Evolutionary conservation across 2,888 invertebrate genomes (phyloP).

Genomic region (Gortyna flavago): DNA sequence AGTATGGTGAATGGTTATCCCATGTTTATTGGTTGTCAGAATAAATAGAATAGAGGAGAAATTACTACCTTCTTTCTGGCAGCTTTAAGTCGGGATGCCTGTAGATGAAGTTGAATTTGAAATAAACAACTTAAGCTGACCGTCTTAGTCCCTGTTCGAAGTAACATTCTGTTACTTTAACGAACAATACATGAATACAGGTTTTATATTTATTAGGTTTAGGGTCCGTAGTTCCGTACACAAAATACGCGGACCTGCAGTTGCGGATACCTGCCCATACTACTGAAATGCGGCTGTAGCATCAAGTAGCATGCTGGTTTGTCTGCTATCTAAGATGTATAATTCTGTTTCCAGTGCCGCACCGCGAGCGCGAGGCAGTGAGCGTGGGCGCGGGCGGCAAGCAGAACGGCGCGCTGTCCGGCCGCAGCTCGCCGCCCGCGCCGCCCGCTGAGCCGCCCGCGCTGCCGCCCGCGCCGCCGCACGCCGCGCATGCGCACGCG

Average conservation of each 20-base stretch:
- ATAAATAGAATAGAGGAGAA: no score
- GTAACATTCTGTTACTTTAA: background rate
- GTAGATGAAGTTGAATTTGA: background rate
- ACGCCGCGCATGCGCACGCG: conserved; percentile 22
- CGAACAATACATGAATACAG: background rate
- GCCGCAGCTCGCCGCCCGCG: conserved; percentile 22
- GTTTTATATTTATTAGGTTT: no score
- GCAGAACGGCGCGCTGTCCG: conserved; percentile 49
- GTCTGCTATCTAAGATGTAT: no score
- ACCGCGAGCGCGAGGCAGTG: conserved; percentile 54
- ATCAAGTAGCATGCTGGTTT: no score
- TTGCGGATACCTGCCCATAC: no score
- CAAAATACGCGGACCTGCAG: no score
- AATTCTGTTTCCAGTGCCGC: conserved; percentile 6
- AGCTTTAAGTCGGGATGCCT: background rate
- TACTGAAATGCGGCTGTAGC: no score
- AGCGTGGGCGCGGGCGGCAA: conserved; percentile 60
- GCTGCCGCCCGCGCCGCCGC: conserved; percentile 56
- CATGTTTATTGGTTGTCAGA: background rate
- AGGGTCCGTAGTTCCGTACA: no score
- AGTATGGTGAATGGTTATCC: background rate
- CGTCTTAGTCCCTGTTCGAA: background rate
- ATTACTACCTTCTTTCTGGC: background rate
- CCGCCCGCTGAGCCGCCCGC: conserved; percentile 62
- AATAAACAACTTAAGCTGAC: background rate